Evolutionary conservation across 2,113 vertebrate species (phyloP).

Genomic region (Tonatia bakeri): DNA sequence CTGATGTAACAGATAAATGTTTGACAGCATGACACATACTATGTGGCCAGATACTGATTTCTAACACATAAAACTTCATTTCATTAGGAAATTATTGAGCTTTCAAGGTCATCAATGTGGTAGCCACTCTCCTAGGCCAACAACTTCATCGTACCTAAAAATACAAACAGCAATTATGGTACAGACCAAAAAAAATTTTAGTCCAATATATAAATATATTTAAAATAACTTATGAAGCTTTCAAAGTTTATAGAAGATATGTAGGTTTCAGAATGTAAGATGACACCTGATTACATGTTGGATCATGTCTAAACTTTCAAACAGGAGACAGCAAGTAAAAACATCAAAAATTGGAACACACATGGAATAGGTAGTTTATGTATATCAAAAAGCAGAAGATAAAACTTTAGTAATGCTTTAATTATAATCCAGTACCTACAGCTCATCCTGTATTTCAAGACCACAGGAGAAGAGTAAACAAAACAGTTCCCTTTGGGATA

Average conservation of each 20-base stretch:
- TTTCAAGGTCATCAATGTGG: neutral
- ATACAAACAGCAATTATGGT: neutral
- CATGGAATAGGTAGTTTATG: neutral
- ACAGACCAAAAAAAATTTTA: neutral
- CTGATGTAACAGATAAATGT: neutral
- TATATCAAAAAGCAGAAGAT: slow-evolving; percentile 13
- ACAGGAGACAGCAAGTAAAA: neutral
- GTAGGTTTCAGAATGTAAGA: neutral
- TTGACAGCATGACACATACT: neutral
- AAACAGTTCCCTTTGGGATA: neutral
- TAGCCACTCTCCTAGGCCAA: neutral
- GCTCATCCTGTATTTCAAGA: neutral
- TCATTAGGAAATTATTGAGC: neutral
- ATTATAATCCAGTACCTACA: neutral
- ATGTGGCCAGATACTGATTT: neutral
- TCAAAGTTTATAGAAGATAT: neutral
- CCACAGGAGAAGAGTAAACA: neutral
- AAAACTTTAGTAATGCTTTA: neutral
- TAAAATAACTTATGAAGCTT: neutral
- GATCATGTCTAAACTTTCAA: slow-evolving; percentile 25
- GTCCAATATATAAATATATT: neutral
- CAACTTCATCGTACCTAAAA: neutral
- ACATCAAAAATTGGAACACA: neutral
- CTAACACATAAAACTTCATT: neutral
- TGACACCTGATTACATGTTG: neutral